Evolutionary conservation across 2,113 vertebrate species (phyloP).

Genomic region (Microtus pennsylvanicus): DNA sequence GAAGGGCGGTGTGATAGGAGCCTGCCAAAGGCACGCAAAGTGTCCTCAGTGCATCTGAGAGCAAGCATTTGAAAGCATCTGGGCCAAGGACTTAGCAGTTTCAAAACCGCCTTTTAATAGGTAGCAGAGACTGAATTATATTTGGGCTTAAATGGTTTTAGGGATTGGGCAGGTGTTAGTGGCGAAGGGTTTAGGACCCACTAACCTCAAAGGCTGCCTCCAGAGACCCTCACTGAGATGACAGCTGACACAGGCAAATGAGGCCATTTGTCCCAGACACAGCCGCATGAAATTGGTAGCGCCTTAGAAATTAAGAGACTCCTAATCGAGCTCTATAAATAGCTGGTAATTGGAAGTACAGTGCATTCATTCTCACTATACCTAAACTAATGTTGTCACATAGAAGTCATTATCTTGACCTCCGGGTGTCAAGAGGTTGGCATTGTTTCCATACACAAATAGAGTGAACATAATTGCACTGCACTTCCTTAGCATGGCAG

Average conservation of each 20-base stretch:
- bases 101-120: not conserved
- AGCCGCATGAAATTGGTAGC: not conserved
- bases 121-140: not conserved
- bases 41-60: not conserved
- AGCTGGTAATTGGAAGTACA: not conserved
- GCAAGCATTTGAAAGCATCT: not conserved
- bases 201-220: not conserved
- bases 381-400: not conserved
- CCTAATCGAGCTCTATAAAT: not conserved
- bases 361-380: not conserved
- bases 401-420: not conserved
- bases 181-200: not conserved
- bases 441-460: not conserved
- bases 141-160: not conserved
- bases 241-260: not conserved
- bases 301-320: not conserved
- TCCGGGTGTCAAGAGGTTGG: not conserved
- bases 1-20: not conserved
- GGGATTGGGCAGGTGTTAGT: not conserved
- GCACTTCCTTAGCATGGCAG: not conserved
- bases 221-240: not conserved
- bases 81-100: not conserved
- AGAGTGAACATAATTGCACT: not conserved
- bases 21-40: rapidly evolving
- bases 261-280: not conserved